Conservation (phyloP, 2,113 vertebrate genomes). For the Nothobranchius furzeri region DNA sequence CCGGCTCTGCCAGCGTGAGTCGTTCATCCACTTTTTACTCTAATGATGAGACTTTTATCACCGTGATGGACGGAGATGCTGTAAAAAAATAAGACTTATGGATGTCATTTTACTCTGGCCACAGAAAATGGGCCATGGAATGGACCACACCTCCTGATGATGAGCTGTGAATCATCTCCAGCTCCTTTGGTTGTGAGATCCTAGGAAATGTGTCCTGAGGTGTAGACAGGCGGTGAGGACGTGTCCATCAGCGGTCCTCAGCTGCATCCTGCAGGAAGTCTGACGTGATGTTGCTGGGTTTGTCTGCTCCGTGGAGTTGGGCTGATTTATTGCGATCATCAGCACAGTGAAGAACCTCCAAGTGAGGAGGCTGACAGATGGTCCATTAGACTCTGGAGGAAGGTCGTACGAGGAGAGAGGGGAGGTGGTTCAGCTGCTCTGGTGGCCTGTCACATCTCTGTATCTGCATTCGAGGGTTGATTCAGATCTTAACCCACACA, state of each 20-base stretch:
- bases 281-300: neutral
- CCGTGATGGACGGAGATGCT: conserved; percentile 8
- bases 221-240: conserved; percentile 2
- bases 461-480: neutral
- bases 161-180: neutral
- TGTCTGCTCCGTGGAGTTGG: neutral
- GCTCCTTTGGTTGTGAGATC: neutral
- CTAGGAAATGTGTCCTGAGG: neutral
- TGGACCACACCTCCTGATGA: neutral
- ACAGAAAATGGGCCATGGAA: neutral
- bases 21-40: conserved; percentile 16
- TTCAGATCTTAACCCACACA: neutral
- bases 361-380: conserved; percentile 13
- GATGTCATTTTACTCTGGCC: conserved; percentile 23
- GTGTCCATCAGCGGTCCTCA: neutral
- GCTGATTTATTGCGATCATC: conserved; percentile 14
- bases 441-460: neutral
- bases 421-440: neutral
- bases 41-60: neutral
- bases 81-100: conserved; percentile 15
- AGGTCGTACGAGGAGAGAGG: neutral
- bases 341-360: conserved; percentile 12
- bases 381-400: conserved; percentile 8
- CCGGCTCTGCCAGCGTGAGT: conserved; percentile 19
- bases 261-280: neutral